These are phyloP conservation scores for Melanargia galathea DNA, from an alignment of 2,888 invertebrate species.

Conservation along the genomic window DNA sequence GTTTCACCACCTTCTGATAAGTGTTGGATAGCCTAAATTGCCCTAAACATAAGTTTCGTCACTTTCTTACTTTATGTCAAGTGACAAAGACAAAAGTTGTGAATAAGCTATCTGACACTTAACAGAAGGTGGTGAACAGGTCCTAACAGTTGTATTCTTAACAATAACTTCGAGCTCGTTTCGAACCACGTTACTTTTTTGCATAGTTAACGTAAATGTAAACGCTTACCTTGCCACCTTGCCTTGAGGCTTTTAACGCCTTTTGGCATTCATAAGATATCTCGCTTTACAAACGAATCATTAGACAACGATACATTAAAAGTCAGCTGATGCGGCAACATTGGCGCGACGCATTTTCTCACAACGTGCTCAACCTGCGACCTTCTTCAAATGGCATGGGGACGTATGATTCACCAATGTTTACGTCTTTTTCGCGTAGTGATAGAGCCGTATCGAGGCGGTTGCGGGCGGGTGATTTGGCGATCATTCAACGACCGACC, in stretches of 20 bases:
- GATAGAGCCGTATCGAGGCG: constrained; percentile 53
- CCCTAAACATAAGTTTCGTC: too few relatives aligned
- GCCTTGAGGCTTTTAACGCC: neutral
- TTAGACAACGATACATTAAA: constrained; percentile 1
- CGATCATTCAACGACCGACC: constrained; percentile 67
- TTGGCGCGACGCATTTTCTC: neutral
- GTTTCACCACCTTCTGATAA: too few relatives aligned
- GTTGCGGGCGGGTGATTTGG: constrained; percentile 55
- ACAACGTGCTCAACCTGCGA: constrained; percentile 55
- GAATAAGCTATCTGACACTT: too few relatives aligned
- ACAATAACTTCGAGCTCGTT: neutral
- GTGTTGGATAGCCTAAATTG: too few relatives aligned
- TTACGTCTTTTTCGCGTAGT: constrained; percentile 46
- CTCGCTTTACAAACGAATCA: neutral
- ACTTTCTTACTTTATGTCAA: too few relatives aligned
- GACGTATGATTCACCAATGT: constrained; percentile 63
- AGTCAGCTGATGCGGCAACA: neutral
- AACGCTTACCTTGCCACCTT: neutral
- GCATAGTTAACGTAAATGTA: neutral
- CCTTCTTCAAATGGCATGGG: constrained; percentile 67
- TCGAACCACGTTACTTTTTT: neutral
- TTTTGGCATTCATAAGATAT: neutral
- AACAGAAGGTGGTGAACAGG: too few relatives aligned
- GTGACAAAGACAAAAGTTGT: too few relatives aligned
- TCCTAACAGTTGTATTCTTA: too few relatives aligned